Conservation (phyloP, 2,888 invertebrate species). For the Halocaridina rubra region DNA sequence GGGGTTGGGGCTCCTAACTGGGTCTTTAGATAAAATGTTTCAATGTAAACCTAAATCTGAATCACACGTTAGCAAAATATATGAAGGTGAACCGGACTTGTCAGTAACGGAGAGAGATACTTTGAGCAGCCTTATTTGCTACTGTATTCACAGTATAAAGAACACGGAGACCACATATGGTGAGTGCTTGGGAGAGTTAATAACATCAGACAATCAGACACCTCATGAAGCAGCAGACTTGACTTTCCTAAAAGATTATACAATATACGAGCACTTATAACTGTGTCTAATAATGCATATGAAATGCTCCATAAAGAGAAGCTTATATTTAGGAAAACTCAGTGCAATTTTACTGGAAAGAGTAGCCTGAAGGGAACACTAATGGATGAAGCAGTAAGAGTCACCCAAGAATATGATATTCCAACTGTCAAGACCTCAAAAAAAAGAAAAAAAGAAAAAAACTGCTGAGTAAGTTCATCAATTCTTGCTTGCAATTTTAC, state of each 20-base stretch:
- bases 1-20: background rate
- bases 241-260: background rate
- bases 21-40: background rate
- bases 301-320: background rate
- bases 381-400: background rate
- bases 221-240: background rate
- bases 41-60: background rate
- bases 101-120: background rate
- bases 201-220: background rate
- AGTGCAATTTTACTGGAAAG: background rate
- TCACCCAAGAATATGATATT: background rate
- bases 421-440: background rate
- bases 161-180: background rate
- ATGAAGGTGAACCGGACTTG: background rate
- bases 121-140: background rate
- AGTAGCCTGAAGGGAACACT: background rate
- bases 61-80: background rate
- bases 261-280: background rate
- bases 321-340: background rate
- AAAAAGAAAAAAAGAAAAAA: background rate
- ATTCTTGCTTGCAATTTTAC: background rate
- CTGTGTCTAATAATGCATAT: background rate
- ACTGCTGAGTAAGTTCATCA: background rate
- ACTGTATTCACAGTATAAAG: background rate
- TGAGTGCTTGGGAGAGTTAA: background rate